Evolutionary conservation across 2,888 invertebrate genomes (phyloP), one percentile per base, ranked within the genome.

Genomic region (Bimastos eiseni): DNA sequence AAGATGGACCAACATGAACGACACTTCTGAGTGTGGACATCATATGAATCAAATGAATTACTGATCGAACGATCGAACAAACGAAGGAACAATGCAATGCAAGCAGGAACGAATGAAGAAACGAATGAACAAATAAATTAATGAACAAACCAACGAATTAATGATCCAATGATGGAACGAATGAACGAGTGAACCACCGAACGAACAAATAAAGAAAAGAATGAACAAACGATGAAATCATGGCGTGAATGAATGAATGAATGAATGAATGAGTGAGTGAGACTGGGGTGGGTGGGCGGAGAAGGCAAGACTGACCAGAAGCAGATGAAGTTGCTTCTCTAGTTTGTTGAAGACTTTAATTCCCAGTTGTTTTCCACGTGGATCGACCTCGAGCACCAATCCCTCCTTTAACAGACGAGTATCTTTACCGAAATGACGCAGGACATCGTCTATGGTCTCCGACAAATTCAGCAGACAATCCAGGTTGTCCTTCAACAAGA

Each of bases 391-490:
- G 36, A 37, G 19, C 0, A 86, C 33, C 86, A 30, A 34, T 6
- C 86, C 86, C 37, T 86, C 86, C 86, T 86, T 86, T 36, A 86
- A 8, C 36, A 86, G 86, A 86, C 36, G 86, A 19, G 86, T 86
- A 34, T 86, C 86, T 1, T 34, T 86, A 13, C 5, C 86, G 36
- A 86, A 86, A 15, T 86, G 86, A 34, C 37, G 24, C 13, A 86
- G 37, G 36, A 86, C 36, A 30, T 36, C 86, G 6, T 86, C 37
- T 86, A 86, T 86, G 36, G 36, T 34, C 36, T 86, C 86, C 2
- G 86, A 8, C 34, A 86, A 86, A 36, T 86, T 86, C 86, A 34
- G 37, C 86, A 86, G 86, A 36, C 36, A 36, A 11, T 86, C 86
- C 34, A 86, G 86, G 6, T 86, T 37, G 37, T 86, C 86, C 86